phyloP scores from a whole-genome alignment of 2,888 invertebrate species.

The Hypercompe scribonia region DNA sequence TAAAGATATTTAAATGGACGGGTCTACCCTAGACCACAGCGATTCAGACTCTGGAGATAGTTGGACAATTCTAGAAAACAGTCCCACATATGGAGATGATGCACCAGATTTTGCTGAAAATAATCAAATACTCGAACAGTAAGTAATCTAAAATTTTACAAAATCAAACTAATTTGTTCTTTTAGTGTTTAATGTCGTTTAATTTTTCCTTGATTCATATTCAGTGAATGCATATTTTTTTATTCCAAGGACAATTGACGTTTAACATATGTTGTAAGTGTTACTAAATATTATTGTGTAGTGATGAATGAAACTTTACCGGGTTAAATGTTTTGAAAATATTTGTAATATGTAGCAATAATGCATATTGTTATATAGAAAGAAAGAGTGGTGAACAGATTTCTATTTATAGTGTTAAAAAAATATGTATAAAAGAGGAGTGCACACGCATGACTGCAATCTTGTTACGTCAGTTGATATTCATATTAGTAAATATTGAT shows the following conservation, averaged over 20 bases:
- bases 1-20: slow-evolving; percentile 72
- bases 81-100: slow-evolving; percentile 63
- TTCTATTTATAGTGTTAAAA: neutral
- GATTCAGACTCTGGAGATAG: slow-evolving; percentile 85
- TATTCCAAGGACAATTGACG: neutral
- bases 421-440: neutral
- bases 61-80: slow-evolving; percentile 80
- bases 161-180: slow-evolving; percentile 11
- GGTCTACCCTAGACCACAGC: slow-evolving; percentile 72
- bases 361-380: neutral
- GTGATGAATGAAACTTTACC: too few species aligned
- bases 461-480: neutral
- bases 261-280: neutral
- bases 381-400: neutral
- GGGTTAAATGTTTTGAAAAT: too few species aligned
- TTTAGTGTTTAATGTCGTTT: slow-evolving; percentile 30
- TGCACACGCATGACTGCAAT: neutral
- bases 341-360: too few species aligned
- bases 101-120: slow-evolving; percentile 62
- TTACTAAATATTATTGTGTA: neutral
- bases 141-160: slow-evolving; percentile 52
- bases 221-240: neutral
- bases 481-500: slow-evolving; percentile 4
- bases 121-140: slow-evolving; percentile 45
- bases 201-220: neutral